Percentiles rank a stretch among this genome's conserved stretches.
Evolutionary conservation across 2,797 vertebrate species (phyloP).

Genomic region (Pangasius djambal): DNA sequence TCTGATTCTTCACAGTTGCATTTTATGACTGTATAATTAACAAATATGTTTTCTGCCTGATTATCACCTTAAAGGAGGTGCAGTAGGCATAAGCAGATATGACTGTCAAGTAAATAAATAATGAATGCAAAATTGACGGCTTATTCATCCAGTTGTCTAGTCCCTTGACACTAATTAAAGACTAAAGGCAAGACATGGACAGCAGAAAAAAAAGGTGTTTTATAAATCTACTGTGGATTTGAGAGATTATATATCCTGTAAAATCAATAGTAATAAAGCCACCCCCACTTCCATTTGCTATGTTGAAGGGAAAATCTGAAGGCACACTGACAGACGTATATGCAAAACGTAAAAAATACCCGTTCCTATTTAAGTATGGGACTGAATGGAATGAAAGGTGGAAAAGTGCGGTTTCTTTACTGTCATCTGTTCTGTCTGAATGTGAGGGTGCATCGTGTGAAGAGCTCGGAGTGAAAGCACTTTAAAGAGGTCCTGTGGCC

Average conservation of each 20-base stretch:
- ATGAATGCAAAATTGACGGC: constrained; percentile 77
- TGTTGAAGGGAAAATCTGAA: constrained; percentile 14
- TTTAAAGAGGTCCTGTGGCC: constrained; percentile 49
- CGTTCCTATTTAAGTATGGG: constrained; percentile 34
- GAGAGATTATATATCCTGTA: constrained; percentile 43
- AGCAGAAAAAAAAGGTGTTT: constrained; percentile 34
- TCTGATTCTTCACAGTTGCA: neutral
- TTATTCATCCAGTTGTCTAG: constrained; percentile 75
- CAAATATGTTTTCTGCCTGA: constrained; percentile 70
- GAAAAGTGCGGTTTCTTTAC: constrained; percentile 15
- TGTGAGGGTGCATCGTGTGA: constrained; percentile 23
- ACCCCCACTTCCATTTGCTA: constrained; percentile 17
- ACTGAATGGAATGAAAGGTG: constrained; percentile 24
- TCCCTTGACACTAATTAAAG: constrained; percentile 83
- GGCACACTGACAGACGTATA: constrained; percentile 23
- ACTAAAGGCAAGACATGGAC: constrained; percentile 61
- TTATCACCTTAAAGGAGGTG: constrained; percentile 73
- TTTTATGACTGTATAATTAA: constrained; percentile 41
- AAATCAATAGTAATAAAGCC: constrained; percentile 28
- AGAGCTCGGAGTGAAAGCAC: constrained; percentile 45
- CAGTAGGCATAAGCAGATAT: constrained; percentile 71
- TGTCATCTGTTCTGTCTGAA: constrained; percentile 7
- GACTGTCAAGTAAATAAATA: constrained; percentile 79
- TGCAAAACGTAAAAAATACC: constrained; percentile 21
- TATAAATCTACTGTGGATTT: constrained; percentile 33